Conservation (phyloP, 2,888 invertebrate genomes). For the Frankliniella fusca region DNA sequence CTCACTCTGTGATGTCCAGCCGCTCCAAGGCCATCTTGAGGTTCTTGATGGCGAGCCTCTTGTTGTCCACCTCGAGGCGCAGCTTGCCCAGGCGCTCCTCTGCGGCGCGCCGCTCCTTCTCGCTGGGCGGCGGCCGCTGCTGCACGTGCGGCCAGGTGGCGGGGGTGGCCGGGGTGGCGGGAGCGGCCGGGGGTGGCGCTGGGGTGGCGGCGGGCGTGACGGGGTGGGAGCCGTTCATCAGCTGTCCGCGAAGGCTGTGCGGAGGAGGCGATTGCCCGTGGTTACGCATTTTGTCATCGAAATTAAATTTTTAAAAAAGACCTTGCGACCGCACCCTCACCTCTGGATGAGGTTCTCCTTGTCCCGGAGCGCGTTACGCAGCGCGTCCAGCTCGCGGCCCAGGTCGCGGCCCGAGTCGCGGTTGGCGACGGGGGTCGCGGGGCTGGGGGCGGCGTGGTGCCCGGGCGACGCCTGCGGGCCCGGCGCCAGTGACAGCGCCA, state of each 20-base stretch:
- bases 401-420: slow-evolving; percentile 47
- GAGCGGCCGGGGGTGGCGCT: not conserved
- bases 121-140: slow-evolving; percentile 48
- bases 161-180: slow-evolving; percentile 33
- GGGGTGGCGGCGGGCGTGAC: slow-evolving; percentile 40
- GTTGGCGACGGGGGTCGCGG: slow-evolving; percentile 45
- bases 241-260: slow-evolving; percentile 60
- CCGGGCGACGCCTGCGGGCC: slow-evolving; percentile 35
- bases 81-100: slow-evolving; percentile 59
- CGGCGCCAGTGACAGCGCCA: slow-evolving; percentile 26
- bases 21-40: slow-evolving; percentile 74
- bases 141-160: slow-evolving; percentile 40
- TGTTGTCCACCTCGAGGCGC: slow-evolving; percentile 69
- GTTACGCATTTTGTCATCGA: not conserved
- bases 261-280: not conserved
- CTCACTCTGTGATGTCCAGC: slow-evolving; percentile 84
- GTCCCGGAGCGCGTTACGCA: slow-evolving; percentile 67
- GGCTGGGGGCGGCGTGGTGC: slow-evolving; percentile 44
- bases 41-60: slow-evolving; percentile 74
- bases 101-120: slow-evolving; percentile 56
- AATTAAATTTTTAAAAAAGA: too few species aligned
- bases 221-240: slow-evolving; percentile 54
- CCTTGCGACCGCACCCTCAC: slow-evolving; percentile 23
- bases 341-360: slow-evolving; percentile 75
- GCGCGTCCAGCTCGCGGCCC: slow-evolving; percentile 62